Percentiles rank a stretch among this genome's conserved stretches.
Conservation (phyloP, 2,797 vertebrate species). For the Phaenicophaeus curvirostris region DNA sequence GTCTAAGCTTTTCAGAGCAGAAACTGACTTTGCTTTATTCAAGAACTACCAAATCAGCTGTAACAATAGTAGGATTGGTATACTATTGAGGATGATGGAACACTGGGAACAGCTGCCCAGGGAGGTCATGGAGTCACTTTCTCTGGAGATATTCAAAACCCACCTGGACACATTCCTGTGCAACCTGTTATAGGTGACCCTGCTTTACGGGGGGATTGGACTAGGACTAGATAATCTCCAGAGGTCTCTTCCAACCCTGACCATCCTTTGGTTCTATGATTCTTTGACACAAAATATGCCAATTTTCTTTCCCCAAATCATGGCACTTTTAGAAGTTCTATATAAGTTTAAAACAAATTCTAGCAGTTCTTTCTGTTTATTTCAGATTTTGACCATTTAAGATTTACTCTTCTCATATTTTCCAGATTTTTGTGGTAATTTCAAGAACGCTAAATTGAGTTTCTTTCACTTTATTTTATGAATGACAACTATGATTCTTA, state of each 20-base stretch:
- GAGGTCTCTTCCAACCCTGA: no score
- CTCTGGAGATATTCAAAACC: no score
- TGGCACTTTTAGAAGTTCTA: not conserved
- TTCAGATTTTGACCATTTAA: not conserved
- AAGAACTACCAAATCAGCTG: not conserved
- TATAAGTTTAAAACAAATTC: not conserved
- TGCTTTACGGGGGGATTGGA: no score
- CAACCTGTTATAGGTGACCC: no score
- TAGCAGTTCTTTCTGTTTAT: not conserved
- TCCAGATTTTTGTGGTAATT: not conserved
- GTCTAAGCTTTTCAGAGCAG: not conserved
- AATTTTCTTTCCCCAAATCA: not conserved
- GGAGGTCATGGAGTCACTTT: no score
- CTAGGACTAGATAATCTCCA: no score
- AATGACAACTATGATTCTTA: not conserved
- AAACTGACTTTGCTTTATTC: not conserved
- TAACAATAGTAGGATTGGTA: not conserved
- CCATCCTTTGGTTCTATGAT: no score
- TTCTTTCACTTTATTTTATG: not conserved
- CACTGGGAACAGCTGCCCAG: no score
- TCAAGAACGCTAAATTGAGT: not conserved
- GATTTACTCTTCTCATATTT: not conserved
- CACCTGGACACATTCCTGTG: no score
- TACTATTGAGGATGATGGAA: no score
- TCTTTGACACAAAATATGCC: no score